Evolutionary conservation across 2,797 vertebrate genomes (phyloP), one percentile per base, ranked within the genome.

Genomic region (Parambassis ranga): DNA sequence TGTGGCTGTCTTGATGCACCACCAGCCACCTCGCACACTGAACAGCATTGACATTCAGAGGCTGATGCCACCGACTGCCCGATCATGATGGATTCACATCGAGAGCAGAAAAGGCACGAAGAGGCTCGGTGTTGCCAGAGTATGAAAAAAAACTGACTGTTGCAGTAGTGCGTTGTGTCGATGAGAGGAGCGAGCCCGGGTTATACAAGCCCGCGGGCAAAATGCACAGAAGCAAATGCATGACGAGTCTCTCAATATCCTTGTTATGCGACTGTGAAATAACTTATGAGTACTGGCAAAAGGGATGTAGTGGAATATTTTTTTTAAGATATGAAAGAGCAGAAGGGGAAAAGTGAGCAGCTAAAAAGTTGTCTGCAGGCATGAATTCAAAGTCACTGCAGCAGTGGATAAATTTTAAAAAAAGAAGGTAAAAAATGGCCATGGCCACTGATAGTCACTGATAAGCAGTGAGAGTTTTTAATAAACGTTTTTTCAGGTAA

Each of bases 11-110:
- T 42, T 35, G 9, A 41, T 71, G 64, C 71, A 46, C 60, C 65
- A 48, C 23, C 77, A 71, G 70, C 71, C 80, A 46, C 72, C 65
- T 72, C 63, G 9, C 64, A 64, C 67, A 18, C 64, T 26, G 43
- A 75, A 10, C 59, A 42, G 42, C 81, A 76, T 84, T 78, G 70
- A 76, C 77, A 85, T 83, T 83, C 84, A 86, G 67, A 71, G 71
- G 77, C 71, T 51, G 79, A 53, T 11, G 70, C 67, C 1, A 35
- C 49, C 4, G 58, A 69, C 74, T 73, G 63, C 55, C 49, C 51
- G 11, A 57, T 71, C 67, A 51, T 67, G 76, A 82, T 79, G 62
- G 76, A 82, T 79, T 79, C 70, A 71, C 69, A 74, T 62, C 7
- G 42, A 62, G 63, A 71, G 63, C 63, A 59, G 72, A 68, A 60